Evolutionary conservation across 2,797 vertebrate genomes (phyloP).

Genomic region (Vireo griseus): DNA sequence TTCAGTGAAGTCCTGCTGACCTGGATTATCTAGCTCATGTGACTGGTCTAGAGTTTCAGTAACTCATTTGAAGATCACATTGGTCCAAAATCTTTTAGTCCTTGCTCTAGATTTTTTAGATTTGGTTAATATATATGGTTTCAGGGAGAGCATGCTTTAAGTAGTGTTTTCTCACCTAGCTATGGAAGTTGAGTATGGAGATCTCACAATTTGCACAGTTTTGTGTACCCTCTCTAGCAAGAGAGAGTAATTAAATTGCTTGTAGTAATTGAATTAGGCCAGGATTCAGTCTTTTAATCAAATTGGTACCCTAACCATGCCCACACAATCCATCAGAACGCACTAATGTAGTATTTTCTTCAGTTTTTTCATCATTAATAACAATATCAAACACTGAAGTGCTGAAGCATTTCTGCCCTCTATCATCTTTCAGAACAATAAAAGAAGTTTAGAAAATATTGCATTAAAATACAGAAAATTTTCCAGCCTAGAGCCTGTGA

Average conservation of each 20-base stretch:
- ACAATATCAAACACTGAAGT: not conserved
- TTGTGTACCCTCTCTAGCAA: not conserved
- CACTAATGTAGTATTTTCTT: not conserved
- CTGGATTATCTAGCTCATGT: not conserved
- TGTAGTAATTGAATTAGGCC: not conserved
- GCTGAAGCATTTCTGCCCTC: not conserved
- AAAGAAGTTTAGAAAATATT: not conserved
- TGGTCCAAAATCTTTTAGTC: not conserved
- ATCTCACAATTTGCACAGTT: not conserved
- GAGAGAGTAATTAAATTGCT: not conserved
- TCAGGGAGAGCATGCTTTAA: not conserved
- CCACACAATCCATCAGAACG: not conserved
- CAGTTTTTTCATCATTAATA: not conserved
- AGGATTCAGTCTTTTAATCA: not conserved
- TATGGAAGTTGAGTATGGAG: not conserved
- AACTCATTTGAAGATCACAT: not conserved
- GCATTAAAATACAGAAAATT: not conserved
- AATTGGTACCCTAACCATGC: not conserved
- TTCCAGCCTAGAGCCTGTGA: not conserved
- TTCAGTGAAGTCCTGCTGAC: not conserved
- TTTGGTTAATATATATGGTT: not conserved
- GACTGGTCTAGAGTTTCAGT: not conserved
- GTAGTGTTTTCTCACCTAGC: not conserved
- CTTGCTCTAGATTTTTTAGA: not conserved
- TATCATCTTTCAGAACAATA: not conserved